A percentile compares a stretch with the other conserved stretches of the same genome.
phyloP scores from a whole-genome alignment of 1,140 invertebrate genomes.

The Microvelia longipes region DNA sequence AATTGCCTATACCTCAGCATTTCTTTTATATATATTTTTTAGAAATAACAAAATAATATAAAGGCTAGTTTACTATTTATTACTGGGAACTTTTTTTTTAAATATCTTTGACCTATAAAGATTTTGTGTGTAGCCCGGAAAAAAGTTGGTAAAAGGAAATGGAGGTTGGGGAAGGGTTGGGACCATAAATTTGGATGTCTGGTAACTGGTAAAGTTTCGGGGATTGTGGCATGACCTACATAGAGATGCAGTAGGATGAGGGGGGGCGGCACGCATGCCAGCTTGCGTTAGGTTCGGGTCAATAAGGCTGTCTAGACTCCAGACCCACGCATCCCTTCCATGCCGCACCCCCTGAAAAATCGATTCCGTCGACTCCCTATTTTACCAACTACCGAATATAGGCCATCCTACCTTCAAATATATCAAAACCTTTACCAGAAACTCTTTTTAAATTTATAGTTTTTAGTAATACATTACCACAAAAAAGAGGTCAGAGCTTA shows the following conservation, averaged over 20 bases:
- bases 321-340: background rate
- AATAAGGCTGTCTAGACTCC: background rate
- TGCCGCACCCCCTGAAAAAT: background rate
- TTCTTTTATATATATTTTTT: too few relatives aligned
- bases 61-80: too few relatives aligned
- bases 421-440: too few relatives aligned
- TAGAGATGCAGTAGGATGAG: background rate
- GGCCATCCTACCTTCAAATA: background rate
- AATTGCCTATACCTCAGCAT: too few relatives aligned
- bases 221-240: background rate
- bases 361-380: background rate
- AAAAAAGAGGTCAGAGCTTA: too few relatives aligned
- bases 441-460: too few relatives aligned
- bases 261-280: background rate
- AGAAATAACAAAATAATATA: too few relatives aligned
- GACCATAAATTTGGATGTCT: background rate
- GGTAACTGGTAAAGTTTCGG: background rate
- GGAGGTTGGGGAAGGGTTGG: background rate
- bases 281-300: background rate
- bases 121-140: background rate
- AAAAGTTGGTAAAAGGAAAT: background rate
- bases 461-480: too few relatives aligned
- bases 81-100: too few relatives aligned
- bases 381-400: background rate
- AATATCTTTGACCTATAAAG: too few relatives aligned